A percentile compares a stretch with the other conserved stretches of the same genome.
Evolutionary conservation across 2,888 invertebrate genomes (phyloP).

Genomic region (Orthosia cruda): DNA sequence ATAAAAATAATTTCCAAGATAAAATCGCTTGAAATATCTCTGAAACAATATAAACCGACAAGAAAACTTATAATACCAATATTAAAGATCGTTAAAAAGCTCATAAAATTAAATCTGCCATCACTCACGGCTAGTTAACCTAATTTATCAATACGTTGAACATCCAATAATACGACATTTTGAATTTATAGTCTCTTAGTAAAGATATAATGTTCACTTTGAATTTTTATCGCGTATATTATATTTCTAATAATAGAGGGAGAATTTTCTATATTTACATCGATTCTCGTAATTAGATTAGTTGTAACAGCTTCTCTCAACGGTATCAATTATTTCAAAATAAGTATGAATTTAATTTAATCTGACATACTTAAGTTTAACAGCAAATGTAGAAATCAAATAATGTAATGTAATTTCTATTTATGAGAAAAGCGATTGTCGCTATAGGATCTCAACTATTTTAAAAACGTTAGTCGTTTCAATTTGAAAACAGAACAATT

Average conservation of each 20-base stretch:
- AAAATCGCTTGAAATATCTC: slow-evolving; percentile 51
- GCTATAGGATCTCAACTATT: not conserved
- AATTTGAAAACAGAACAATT: not conserved
- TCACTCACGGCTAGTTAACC: slow-evolving; percentile 51
- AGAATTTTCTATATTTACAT: slow-evolving; percentile 12
- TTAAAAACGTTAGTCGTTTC: not conserved
- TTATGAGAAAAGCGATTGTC: not conserved
- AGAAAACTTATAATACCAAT: slow-evolving; percentile 56
- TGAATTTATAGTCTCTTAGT: slow-evolving; percentile 41
- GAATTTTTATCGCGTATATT: slow-evolving; percentile 41
- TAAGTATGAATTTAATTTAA: not conserved
- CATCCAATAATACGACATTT: slow-evolving; percentile 44
- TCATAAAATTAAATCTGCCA: slow-evolving; percentile 61
- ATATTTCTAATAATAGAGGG: slow-evolving; percentile 38
- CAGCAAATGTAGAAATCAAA: not conserved
- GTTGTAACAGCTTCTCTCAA: slow-evolving; percentile 1
- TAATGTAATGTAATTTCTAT: not conserved
- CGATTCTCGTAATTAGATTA: slow-evolving; percentile 24
- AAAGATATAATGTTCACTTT: slow-evolving; percentile 44
- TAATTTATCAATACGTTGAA: slow-evolving; percentile 53
- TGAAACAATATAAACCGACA: slow-evolving; percentile 56
- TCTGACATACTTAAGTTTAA: not conserved
- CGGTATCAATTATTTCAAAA: not conserved
- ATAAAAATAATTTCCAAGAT: slow-evolving; percentile 51
- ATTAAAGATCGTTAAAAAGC: slow-evolving; percentile 57